phyloP scores from a whole-genome alignment of 2,113 vertebrate species.

The Triplophysa rosa region DNA sequence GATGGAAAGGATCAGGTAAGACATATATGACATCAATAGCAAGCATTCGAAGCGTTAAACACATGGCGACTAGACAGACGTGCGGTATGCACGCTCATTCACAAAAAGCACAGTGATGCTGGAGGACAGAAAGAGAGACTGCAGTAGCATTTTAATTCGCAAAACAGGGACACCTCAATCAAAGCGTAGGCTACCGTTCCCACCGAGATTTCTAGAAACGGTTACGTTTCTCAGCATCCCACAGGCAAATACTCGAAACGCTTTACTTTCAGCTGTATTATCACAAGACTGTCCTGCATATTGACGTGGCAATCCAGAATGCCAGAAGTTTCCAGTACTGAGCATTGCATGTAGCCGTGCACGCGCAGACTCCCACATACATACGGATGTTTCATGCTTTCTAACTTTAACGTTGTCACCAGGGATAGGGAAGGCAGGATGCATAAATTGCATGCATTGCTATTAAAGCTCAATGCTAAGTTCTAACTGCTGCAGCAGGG shows the following conservation, averaged over 20 bases:
- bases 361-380: neutral
- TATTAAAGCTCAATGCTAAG: constrained; percentile 41
- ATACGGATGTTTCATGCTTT: neutral
- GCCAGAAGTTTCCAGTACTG: neutral
- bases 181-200: neutral
- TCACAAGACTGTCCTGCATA: too few species aligned
- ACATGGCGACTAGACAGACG: neutral
- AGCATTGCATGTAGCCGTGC: neutral
- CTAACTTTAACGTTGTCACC: neutral
- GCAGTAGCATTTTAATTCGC: neutral
- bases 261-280: neutral
- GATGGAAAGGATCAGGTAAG: constrained; percentile 70
- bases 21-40: constrained; percentile 42
- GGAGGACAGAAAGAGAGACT: neutral
- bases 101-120: neutral
- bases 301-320: neutral
- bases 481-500: constrained; percentile 49
- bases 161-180: neutral
- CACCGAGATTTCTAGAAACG: neutral
- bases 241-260: neutral
- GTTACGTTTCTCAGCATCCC: neutral
- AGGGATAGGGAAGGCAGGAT: constrained; percentile 10
- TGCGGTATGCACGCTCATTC: neutral
- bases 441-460: neutral
- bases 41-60: neutral